phyloP scores from a whole-genome alignment of 1,140 invertebrate species.

The Dufourea novaeangliae region DNA sequence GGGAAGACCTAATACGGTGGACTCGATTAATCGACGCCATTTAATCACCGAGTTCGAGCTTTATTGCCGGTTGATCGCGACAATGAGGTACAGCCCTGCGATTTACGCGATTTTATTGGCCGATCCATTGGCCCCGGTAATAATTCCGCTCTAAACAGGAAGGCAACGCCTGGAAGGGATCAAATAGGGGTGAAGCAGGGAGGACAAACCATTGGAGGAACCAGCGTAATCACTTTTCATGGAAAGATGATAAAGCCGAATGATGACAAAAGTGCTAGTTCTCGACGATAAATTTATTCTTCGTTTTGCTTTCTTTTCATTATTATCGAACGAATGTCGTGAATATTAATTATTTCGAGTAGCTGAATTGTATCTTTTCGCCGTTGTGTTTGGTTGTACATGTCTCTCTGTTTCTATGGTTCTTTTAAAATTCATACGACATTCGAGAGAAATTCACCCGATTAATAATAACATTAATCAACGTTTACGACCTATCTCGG shows the following conservation, averaged over 20 bases:
- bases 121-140: background rate
- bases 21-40: slow-evolving; percentile 7
- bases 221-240: slow-evolving; percentile 10
- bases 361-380: too few species aligned
- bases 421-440: background rate
- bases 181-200: background rate
- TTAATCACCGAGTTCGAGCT: background rate
- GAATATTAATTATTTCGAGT: too few species aligned
- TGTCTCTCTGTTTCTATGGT: too few species aligned
- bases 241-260: slow-evolving; percentile 18
- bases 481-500: background rate
- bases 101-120: slow-evolving; percentile 18
- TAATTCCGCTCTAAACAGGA: background rate
- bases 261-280: background rate
- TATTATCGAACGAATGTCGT: too few species aligned
- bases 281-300: slow-evolving; percentile 5
- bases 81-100: background rate
- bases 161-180: too few species aligned
- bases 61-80: slow-evolving; percentile 13
- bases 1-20: background rate
- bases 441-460: background rate
- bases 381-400: too few species aligned
- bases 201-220: background rate
- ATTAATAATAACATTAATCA: background rate
- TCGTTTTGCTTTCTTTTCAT: background rate